These are phyloP conservation scores for Drosophila antonietae DNA, from an alignment of 2,888 invertebrate species.

Conservation along the genomic window DNA sequence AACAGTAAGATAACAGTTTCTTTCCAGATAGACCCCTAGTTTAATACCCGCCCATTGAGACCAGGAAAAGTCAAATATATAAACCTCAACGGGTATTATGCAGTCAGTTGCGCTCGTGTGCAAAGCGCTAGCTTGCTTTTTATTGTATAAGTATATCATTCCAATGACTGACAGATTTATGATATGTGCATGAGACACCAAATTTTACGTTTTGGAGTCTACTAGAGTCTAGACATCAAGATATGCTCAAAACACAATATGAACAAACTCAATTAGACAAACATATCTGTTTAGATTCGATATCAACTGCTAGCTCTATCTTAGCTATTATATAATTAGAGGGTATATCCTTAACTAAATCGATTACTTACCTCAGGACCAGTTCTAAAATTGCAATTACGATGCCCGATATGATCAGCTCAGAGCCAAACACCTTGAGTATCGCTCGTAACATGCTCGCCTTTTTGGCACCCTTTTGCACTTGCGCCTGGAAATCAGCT, in stretches of 20 bases:
- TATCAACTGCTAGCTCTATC: not conserved
- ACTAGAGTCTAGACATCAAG: not conserved
- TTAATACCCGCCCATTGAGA: no score
- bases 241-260: not conserved
- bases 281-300: not conserved
- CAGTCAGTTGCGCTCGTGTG: not conserved
- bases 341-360: not conserved
- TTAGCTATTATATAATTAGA: not conserved
- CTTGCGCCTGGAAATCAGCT: constrained; percentile 84
- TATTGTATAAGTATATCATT: not conserved
- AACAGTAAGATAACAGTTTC: no score
- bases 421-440: constrained; percentile 87
- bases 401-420: constrained; percentile 86
- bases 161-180: not conserved
- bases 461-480: constrained; percentile 71
- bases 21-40: no score
- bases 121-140: not conserved
- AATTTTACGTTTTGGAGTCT: not conserved
- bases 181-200: not conserved
- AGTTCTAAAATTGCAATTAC: constrained; percentile 87
- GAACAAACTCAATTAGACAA: not conserved
- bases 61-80: no score
- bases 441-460: constrained; percentile 85
- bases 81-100: not conserved
- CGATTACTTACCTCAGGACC: constrained; percentile 84